A percentile compares a stretch with the other conserved stretches of the same genome.
Evolutionary conservation across 2,888 invertebrate species (phyloP).

Genomic region (Ophion slaviceki): DNA sequence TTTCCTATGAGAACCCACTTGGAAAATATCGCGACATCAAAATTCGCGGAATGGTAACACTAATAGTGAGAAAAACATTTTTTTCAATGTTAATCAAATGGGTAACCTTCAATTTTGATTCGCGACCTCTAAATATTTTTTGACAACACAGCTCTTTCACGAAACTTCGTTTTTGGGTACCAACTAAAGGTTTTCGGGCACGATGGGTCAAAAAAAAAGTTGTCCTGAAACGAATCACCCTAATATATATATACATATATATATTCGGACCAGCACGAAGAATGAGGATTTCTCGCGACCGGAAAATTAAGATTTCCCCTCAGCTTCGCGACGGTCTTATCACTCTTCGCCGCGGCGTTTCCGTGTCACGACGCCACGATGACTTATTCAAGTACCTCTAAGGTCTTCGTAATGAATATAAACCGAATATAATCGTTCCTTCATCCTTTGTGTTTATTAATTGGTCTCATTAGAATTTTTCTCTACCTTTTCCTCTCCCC

Average conservation of each 20-base stretch:
- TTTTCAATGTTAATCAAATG: no score
- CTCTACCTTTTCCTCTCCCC: slow-evolving; percentile 1
- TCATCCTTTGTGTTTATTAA: slow-evolving; percentile 67
- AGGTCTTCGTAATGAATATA: slow-evolving; percentile 67
- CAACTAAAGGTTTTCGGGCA: no score
- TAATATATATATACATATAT: slow-evolving; percentile 23
- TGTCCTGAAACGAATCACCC: no score
- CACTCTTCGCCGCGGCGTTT: slow-evolving; percentile 46
- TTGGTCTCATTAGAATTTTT: slow-evolving; percentile 68
- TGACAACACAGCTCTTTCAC: no score
- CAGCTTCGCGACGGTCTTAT: slow-evolving; percentile 28
- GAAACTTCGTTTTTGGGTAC: no score
- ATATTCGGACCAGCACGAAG: slow-evolving; percentile 37
- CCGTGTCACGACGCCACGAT: slow-evolving; percentile 65
- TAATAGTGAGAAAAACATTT: no score
- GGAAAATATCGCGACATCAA: no score
- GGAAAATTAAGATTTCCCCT: slow-evolving; percentile 68
- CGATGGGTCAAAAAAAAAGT: no score
- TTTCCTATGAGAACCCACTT: no score
- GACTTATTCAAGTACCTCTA: slow-evolving; percentile 65
- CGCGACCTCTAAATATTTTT: no score
- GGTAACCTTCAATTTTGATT: no score
- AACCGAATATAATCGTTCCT: slow-evolving; percentile 67
- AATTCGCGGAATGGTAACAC: no score
- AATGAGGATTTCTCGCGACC: slow-evolving; percentile 66